These are phyloP conservation scores for Sesia bembeciformis DNA, from an alignment of 2,888 invertebrate genomes.

Conservation along the genomic window DNA sequence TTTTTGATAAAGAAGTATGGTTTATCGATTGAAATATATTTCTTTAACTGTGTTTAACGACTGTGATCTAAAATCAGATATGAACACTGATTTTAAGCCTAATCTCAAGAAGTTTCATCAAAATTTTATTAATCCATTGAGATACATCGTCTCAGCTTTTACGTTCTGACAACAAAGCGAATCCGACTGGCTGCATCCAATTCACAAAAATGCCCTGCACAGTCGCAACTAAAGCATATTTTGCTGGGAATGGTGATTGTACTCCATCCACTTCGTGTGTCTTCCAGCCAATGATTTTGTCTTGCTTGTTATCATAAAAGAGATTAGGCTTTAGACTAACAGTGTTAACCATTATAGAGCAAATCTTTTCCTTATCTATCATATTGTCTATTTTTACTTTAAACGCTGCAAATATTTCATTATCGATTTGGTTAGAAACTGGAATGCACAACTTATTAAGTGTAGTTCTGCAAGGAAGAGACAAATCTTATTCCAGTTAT, in stretches of 20 bases:
- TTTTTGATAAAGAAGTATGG: constrained; percentile 18
- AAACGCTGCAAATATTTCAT: neutral
- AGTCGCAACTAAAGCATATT: neutral
- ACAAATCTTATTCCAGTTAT: neutral
- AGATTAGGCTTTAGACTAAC: constrained; percentile 3
- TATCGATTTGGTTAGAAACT: neutral
- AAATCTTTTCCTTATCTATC: neutral
- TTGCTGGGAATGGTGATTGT: neutral
- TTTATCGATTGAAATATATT: constrained; percentile 10
- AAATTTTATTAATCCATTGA: neutral
- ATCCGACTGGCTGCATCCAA: constrained; percentile 2
- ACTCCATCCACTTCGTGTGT: constrained; percentile 4
- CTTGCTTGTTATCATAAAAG: constrained; percentile 4
- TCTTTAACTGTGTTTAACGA: constrained; percentile 11
- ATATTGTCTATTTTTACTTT: constrained; percentile 1
- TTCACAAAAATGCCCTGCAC: constrained; percentile 1
- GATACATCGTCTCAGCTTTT: neutral
- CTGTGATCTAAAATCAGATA: constrained; percentile 8
- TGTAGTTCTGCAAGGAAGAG: neutral
- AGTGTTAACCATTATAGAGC: neutral
- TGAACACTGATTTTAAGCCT: neutral
- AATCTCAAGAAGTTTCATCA: neutral
- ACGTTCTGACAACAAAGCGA: neutral
- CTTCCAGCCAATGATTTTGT: constrained; percentile 6
- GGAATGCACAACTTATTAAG: neutral